A percentile compares a stretch with the other conserved stretches of the same genome.
Conservation (phyloP, 37 sponge, comb jelly and placozoan genomes). For the Dysidea cf. avara region DNA sequence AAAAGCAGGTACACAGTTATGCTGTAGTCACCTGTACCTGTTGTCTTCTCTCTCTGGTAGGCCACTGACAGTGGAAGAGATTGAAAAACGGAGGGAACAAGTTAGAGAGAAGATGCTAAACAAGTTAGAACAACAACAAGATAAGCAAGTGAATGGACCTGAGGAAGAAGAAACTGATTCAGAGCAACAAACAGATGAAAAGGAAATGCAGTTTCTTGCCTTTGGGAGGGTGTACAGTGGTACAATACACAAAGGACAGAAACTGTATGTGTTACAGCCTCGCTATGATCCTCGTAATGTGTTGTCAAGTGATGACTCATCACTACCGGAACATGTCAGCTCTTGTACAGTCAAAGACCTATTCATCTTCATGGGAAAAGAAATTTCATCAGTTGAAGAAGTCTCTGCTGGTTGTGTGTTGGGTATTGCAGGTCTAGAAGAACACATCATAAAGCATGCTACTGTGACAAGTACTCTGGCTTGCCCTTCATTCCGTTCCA, state of each 20-base stretch:
- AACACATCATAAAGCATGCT: slow-evolving; percentile 74
- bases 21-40: not conserved
- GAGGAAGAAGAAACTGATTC: not conserved
- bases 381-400: slow-evolving; percentile 63
- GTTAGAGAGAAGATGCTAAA: slow-evolving; percentile 35
- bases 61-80: slow-evolving; percentile 69
- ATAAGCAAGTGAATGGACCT: slow-evolving; percentile 3
- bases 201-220: slow-evolving; percentile 56
- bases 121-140: slow-evolving; percentile 14
- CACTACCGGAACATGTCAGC: not conserved
- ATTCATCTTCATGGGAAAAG: slow-evolving; percentile 91
- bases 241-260: slow-evolving; percentile 54
- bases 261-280: slow-evolving; percentile 79
- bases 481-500: slow-evolving; percentile 84
- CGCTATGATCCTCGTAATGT: slow-evolving; percentile 73
- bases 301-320: slow-evolving; percentile 5
- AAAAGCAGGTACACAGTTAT: slow-evolving; percentile 57
- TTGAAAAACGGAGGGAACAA: slow-evolving; percentile 48
- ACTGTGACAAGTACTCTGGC: slow-evolving; percentile 79
- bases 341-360: slow-evolving; percentile 44
- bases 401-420: slow-evolving; percentile 87
- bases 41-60: slow-evolving; percentile 16
- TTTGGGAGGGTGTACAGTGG: slow-evolving; percentile 91
- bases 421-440: slow-evolving; percentile 89
- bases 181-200: not conserved